phyloP scores from a whole-genome alignment of 1,140 invertebrate species.

The Cydia strobilella region DNA sequence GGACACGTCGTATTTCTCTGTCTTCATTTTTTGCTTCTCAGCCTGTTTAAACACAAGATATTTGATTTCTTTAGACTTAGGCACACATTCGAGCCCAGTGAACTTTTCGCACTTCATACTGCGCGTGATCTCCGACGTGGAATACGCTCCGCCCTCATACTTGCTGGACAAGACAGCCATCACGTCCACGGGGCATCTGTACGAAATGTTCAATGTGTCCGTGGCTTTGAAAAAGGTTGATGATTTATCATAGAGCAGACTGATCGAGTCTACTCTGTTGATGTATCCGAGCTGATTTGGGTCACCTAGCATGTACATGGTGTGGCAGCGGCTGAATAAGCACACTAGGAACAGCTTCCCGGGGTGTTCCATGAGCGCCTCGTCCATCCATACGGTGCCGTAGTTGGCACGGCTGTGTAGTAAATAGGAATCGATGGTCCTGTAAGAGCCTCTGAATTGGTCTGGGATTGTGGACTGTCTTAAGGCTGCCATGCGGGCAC shows the following conservation, averaged over 20 bases:
- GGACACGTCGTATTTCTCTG: background rate
- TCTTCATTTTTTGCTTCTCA: constrained; percentile 11
- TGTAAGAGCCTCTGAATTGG: background rate
- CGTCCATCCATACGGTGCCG: background rate
- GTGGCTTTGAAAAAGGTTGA: constrained; percentile 1
- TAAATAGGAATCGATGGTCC: constrained; percentile 21
- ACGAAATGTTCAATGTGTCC: background rate
- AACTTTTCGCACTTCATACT: constrained; percentile 4
- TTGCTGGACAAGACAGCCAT: background rate
- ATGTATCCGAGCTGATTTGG: constrained; percentile 22
- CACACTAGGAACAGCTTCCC: constrained; percentile 13
- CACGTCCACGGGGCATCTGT: constrained; percentile 20
- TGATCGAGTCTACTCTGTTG: background rate
- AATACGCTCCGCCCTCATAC: background rate
- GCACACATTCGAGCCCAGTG: background rate
- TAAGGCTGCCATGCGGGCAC: background rate
- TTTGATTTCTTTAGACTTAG: background rate
- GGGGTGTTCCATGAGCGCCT: constrained; percentile 21
- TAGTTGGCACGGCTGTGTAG: background rate
- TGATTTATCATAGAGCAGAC: constrained; percentile 1
- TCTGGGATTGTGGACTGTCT: background rate
- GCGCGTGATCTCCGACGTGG: background rate
- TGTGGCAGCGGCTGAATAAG: background rate
- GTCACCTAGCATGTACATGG: constrained; percentile 5
- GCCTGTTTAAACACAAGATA: constrained; percentile 19